Evolutionary conservation across 2,113 vertebrate genomes (phyloP).

Genomic region (Tinamus guttatus): DNA sequence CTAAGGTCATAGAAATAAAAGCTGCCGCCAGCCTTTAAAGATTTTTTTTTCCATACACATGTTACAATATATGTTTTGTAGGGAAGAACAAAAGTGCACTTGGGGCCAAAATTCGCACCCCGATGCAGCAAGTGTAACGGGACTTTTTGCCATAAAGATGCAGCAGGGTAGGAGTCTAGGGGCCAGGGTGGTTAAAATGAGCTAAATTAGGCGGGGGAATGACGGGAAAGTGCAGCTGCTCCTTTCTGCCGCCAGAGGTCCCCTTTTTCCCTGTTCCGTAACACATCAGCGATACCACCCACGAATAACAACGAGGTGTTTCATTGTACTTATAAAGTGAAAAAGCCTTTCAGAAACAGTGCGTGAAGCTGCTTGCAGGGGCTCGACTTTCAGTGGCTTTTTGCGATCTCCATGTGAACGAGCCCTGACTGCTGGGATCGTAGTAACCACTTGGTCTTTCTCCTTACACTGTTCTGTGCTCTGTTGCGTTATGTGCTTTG

Average conservation of each 20-base stretch:
- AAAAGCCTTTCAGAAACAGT: not conserved
- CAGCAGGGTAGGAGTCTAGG: not conserved
- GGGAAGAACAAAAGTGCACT: not conserved
- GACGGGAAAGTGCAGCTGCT: conserved; percentile 21
- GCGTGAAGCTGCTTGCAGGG: not conserved
- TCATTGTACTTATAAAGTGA: not conserved
- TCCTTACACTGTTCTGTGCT: not conserved
- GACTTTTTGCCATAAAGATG: not conserved
- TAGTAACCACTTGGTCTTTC: not conserved
- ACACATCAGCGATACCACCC: not conserved
- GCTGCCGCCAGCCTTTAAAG: not conserved
- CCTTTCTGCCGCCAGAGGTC: conserved; percentile 54
- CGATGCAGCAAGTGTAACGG: not conserved
- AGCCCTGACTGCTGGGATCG: not conserved
- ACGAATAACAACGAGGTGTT: not conserved
- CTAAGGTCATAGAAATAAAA: not conserved
- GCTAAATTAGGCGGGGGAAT: not conserved
- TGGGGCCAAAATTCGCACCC: not conserved
- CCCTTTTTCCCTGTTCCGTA: not conserved
- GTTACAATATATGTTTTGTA: not conserved
- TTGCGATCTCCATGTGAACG: not conserved
- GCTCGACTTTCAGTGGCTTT: not conserved
- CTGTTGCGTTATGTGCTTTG: not conserved
- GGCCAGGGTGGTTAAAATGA: not conserved
- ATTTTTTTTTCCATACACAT: not conserved